Percentiles rank a stretch among this genome's conserved stretches.
Conservation (phyloP, 2,888 invertebrate species). For the Drosophila putrida region DNA sequence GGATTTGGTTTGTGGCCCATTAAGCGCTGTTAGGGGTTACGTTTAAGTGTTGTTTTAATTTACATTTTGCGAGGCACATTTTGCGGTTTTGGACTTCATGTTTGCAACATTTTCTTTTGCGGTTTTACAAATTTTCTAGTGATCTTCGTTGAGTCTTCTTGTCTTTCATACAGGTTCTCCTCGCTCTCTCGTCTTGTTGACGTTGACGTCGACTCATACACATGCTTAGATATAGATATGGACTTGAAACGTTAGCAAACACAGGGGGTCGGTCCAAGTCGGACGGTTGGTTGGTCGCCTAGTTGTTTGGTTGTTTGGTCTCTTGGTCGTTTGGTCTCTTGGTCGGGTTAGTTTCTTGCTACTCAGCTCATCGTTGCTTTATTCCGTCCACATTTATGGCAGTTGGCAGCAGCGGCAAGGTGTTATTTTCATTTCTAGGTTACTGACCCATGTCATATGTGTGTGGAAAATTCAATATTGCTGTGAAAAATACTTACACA, state of each 20-base stretch:
- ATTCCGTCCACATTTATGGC: slow-evolving; percentile 74
- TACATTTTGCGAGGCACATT: slow-evolving; percentile 62
- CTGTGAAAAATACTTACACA: slow-evolving; percentile 79
- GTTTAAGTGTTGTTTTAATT: slow-evolving; percentile 72
- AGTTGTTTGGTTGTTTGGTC: slow-evolving; percentile 36
- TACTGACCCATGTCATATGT: slow-evolving; percentile 82
- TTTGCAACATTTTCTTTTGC: slow-evolving; percentile 75
- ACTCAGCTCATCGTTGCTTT: slow-evolving; percentile 61
- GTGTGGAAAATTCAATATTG: slow-evolving; percentile 81
- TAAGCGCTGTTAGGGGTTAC: slow-evolving; percentile 64
- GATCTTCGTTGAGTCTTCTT: slow-evolving; percentile 65
- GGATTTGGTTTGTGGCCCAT: slow-evolving; percentile 38
- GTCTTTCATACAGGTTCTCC: slow-evolving; percentile 71
- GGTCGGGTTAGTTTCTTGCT: slow-evolving; percentile 55
- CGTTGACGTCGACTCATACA: slow-evolving; percentile 57
- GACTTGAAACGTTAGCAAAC: slow-evolving; percentile 71
- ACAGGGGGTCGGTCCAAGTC: slow-evolving; percentile 61
- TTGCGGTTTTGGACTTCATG: slow-evolving; percentile 68
- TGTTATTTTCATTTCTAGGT: slow-evolving; percentile 81
- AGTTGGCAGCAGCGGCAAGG: slow-evolving; percentile 66
- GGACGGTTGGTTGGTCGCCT: slow-evolving; percentile 45
- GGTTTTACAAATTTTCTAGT: slow-evolving; percentile 75
- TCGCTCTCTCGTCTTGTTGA: slow-evolving; percentile 51
- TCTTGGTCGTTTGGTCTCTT: slow-evolving; percentile 37
- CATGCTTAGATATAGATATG: slow-evolving; percentile 77